A percentile compares a stretch with the other conserved stretches of the same genome.
Conservation (phyloP, 2,113 vertebrate species). For the Pteruthius melanotis region DNA sequence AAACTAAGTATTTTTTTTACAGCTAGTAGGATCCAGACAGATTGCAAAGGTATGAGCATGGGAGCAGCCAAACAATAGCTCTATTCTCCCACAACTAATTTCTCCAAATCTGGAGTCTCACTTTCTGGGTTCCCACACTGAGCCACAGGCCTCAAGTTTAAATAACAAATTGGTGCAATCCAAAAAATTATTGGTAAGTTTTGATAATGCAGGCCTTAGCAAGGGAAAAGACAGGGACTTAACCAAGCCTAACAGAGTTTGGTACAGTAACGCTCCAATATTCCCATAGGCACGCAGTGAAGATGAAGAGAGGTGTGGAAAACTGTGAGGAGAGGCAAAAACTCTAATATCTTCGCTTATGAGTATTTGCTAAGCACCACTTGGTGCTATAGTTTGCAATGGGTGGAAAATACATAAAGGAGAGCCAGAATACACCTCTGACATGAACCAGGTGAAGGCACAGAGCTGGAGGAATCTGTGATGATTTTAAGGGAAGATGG, state of each 20-base stretch:
- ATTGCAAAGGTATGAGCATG: background rate
- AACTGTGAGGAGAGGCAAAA: background rate
- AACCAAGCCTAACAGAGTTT: background rate
- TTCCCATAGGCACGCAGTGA: background rate
- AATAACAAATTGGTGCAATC: background rate
- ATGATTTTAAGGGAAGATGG: background rate
- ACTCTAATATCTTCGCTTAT: background rate
- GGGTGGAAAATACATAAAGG: background rate
- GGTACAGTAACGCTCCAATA: background rate
- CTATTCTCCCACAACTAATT: background rate
- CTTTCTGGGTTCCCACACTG: background rate
- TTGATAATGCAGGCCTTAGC: background rate
- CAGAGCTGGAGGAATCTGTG: rapidly evolving
- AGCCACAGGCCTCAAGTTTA: background rate
- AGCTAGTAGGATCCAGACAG: background rate
- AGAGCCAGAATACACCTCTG: background rate
- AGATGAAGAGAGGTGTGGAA: background rate
- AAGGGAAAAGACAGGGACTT: background rate
- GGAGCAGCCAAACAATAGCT: background rate
- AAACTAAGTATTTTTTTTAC: background rate
- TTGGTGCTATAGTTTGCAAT: background rate
- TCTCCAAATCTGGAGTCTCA: background rate
- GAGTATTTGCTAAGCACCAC: background rate
- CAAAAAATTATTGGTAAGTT: background rate
- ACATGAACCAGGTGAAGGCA: background rate